A percentile compares a stretch with the other conserved stretches of the same genome.
Conservation (phyloP, 92 coral and sea anemone species). For the Zoanthus gigantus region DNA sequence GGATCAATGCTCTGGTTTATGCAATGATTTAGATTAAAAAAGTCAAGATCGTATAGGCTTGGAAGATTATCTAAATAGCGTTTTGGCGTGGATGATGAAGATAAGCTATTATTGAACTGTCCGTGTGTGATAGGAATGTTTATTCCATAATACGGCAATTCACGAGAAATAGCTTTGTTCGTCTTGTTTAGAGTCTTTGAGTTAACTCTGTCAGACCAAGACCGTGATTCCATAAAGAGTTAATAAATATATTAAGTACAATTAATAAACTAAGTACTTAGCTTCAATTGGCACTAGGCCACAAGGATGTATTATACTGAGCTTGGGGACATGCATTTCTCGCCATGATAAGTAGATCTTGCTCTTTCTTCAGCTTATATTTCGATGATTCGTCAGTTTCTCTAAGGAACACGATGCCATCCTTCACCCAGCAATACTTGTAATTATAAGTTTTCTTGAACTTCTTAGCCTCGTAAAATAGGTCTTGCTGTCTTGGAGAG, state of each 20-base stretch:
- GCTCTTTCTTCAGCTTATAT: neutral
- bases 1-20: constrained; percentile 13
- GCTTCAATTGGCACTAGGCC: neutral
- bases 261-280: neutral
- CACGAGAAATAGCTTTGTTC: constrained; percentile 5
- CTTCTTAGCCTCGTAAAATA: neutral
- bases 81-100: constrained; percentile 12
- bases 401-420: neutral
- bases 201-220: neutral
- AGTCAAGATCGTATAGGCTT: constrained; percentile 15
- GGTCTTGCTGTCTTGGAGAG: neutral
- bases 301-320: neutral
- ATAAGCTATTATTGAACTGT: constrained; percentile 13
- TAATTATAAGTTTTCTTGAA: neutral
- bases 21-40: neutral
- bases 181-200: neutral
- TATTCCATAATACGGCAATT: constrained; percentile 21
- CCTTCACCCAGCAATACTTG: constrained; percentile 3
- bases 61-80: constrained; percentile 11
- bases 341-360: neutral
- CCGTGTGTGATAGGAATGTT: constrained; percentile 25
- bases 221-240: neutral
- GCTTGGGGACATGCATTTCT: constrained; percentile 6
- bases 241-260: neutral
- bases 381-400: neutral